A percentile compares a stretch with the other conserved stretches of the same genome.
Evolutionary conservation across 2,888 invertebrate species (phyloP).

Genomic region (Matsumyia berberina): DNA sequence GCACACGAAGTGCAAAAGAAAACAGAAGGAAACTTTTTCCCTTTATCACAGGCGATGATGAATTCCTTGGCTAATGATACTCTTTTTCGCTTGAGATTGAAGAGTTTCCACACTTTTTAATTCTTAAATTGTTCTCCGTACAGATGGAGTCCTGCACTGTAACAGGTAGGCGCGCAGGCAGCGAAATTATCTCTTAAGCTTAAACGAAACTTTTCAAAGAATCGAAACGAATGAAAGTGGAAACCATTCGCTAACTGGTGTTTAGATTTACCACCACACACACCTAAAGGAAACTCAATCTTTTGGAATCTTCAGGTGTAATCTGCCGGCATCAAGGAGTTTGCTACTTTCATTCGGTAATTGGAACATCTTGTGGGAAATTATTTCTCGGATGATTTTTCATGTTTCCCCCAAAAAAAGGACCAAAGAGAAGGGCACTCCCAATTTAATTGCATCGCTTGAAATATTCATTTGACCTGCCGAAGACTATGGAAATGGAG

Average conservation of each 20-base stretch:
- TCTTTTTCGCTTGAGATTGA: conserved; percentile 24
- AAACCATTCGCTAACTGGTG: conserved; percentile 30
- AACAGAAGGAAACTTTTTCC: conserved; percentile 21
- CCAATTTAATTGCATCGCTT: conserved; percentile 44
- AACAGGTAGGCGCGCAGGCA: neutral
- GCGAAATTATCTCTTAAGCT: too few species aligned
- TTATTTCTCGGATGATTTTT: conserved; percentile 64
- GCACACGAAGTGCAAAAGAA: conserved; percentile 24
- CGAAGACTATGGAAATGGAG: neutral
- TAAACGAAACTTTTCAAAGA: too few species aligned
- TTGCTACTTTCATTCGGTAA: conserved; percentile 25
- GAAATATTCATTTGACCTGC: neutral
- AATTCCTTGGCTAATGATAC: conserved; percentile 51
- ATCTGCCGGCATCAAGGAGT: conserved; percentile 42
- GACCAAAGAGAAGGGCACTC: conserved; percentile 12
- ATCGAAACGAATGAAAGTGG: conserved; percentile 40
- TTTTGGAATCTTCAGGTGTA: conserved; percentile 26
- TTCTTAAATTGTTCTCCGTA: conserved; percentile 26
- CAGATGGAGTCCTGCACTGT: neutral
- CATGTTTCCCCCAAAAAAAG: neutral
- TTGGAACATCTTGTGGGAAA: conserved; percentile 47
- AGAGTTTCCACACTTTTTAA: conserved; percentile 44
- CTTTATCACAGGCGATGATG: conserved; percentile 44
- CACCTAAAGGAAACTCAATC: conserved; percentile 14
- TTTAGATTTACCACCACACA: conserved; percentile 11